A percentile compares a stretch with the other conserved stretches of the same genome.
These are phyloP conservation scores for Dendrocincla tyrannina DNA, from an alignment of 2,797 vertebrate genomes.

Conservation along the genomic window DNA sequence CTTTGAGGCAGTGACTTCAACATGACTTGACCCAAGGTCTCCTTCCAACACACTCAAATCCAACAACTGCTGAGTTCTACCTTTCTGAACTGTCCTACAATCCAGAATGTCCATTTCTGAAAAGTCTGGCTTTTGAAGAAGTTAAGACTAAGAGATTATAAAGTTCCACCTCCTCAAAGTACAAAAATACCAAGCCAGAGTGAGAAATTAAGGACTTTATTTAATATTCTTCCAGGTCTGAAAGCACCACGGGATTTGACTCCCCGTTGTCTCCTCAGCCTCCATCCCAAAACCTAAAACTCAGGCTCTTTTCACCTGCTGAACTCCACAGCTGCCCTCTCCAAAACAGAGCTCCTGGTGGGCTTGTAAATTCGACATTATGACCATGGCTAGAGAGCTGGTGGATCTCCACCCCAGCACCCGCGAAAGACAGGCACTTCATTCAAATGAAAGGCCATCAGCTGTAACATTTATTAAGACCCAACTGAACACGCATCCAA, in stretches of 20 bases:
- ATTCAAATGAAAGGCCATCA: neutral
- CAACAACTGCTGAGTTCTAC: neutral
- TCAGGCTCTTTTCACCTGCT: neutral
- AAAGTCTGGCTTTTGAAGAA: neutral
- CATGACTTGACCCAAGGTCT: neutral
- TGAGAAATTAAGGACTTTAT: neutral
- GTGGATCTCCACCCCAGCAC: neutral
- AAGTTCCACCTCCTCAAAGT: neutral
- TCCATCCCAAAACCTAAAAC: neutral
- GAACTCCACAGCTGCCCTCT: neutral
- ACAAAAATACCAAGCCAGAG: neutral
- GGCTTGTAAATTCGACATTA: neutral
- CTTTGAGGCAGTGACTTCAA: neutral
- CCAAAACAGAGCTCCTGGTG: neutral
- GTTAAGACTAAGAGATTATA: neutral
- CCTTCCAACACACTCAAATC: neutral
- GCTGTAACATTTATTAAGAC: neutral
- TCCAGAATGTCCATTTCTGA: neutral
- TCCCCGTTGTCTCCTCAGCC: neutral
- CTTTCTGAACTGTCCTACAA: neutral
- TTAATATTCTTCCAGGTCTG: neutral
- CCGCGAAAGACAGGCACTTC: accelerated
- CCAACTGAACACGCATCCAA: neutral
- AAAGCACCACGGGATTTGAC: neutral
- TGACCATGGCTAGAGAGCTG: neutral